Evolutionary conservation across 1,140 invertebrate genomes (phyloP), one percentile per base, ranked within the genome.

Genomic region (Aphelenchoides avenae): DNA sequence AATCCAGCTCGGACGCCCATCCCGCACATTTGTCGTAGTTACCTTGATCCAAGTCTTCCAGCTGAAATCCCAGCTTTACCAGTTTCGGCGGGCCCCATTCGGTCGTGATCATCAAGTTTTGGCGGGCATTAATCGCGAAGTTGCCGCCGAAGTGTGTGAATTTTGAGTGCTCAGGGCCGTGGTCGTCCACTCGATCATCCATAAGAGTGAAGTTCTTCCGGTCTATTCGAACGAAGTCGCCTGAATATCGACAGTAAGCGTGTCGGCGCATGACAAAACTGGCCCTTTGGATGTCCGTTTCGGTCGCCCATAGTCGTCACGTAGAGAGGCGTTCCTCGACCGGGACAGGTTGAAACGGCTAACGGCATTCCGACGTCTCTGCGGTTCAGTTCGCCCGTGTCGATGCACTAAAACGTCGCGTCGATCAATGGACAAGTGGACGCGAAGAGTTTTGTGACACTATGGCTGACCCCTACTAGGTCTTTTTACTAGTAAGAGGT

Each of bases 111-210:
- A 97, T 86, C 0, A 90, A 83, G 77, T 96, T 87, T 68, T 87
- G 87, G 64, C 89, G 84, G 0, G 91, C 91, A 75, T 97, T 92
- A 2, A 77, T 22, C 96, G 92, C 92, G 95, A 78, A 89, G 85
- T 70, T 85, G 36, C 61, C 65, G 3, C 64, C 64, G 63, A 69
- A 64, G 27, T 30, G 22, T 13, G 65, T 26, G 9, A 58, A 55
- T 13, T 33, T 31, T 3, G 47, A 15, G n/a, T 63, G 42, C 2
- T 63, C 41, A 7, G 11, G 36, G 5, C 55, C 15, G 20, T 22
- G n/a, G 9, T 29, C 41, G 7, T 36, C 36, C n/a, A 34, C 37
- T 36, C 57, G 33, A 24, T 46, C 33, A 26, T 62, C 42, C 27
- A 58, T 24, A 1, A 54, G 53, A 13, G 34, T 37, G 26, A 55